A percentile compares a stretch with the other conserved stretches of the same genome.
phyloP scores from a whole-genome alignment of 2,888 invertebrate species.

The Lucinisca nassula region DNA sequence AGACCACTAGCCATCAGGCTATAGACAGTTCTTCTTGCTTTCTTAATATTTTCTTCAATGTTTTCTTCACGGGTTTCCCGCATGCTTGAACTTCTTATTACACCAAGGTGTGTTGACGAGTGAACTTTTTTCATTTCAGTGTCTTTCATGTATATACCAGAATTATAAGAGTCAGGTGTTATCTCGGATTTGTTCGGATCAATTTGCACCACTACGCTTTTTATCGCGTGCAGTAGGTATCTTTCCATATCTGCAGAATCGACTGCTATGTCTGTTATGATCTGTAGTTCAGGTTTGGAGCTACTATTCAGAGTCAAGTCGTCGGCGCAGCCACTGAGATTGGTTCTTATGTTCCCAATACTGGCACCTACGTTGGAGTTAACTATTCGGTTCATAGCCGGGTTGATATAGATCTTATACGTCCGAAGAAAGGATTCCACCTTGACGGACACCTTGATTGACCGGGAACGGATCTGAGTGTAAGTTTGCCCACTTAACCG shows the following conservation, averaged over 20 bases:
- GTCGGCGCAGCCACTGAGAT: constrained; percentile 21
- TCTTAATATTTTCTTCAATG: constrained; percentile 16
- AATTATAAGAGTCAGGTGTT: not conserved
- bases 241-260: not conserved
- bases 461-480: not conserved
- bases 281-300: not conserved
- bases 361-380: not conserved
- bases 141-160: not conserved
- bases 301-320: not conserved
- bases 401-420: constrained; percentile 21
- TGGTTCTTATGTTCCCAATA: constrained; percentile 7
- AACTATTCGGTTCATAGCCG: not conserved
- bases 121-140: not conserved
- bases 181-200: not conserved
- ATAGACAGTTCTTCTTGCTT: constrained; percentile 15
- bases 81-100: not conserved
- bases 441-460: constrained; percentile 20
- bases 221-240: constrained; percentile 9
- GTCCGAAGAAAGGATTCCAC: constrained; percentile 26
- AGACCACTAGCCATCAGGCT: constrained; percentile 28
- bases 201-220: constrained; percentile 7
- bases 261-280: not conserved
- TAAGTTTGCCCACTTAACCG: constrained; percentile 1
- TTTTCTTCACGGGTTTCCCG: not conserved
- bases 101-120: not conserved